Evolutionary conservation across 2,113 vertebrate species (phyloP), one percentile per base, ranked within the genome.

Genomic region (Rallus limicola): DNA sequence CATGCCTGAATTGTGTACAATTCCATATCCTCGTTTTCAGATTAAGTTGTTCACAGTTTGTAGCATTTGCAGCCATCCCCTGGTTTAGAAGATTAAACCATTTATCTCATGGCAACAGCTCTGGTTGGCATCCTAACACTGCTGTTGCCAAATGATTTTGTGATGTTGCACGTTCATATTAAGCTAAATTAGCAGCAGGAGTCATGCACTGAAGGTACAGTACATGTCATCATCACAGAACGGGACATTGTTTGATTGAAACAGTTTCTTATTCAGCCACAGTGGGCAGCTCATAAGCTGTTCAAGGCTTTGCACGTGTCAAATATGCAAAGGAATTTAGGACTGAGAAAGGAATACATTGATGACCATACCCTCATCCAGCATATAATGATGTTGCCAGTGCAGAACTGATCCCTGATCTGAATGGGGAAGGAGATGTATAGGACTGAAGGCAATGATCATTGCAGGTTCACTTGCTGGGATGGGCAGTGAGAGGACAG

Each of bases 101-200:
- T 90, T 84, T 53, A 80, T 62, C 36, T 90, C 55, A 53, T 44
- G 33, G 75, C 71, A 88, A 83, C 67, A 40, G 40, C 63, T 56
- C 40, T 90, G n/a, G 29, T 40, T 90, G 55, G 11, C 82, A 71
- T 79, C 44, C 56, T 60, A 48, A 52, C 25, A 25, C 21, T 78
- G 68, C 63, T 75, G 26, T 71, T 94, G 71, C 60, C 42, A 84
- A 94, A 83, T 26, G 38, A 68, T 77, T 88, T 83, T 72, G 38
- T 52, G 52, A 75, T 81, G 48, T n/a, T 90, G 63, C 23, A 77
- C 0, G 0, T 55, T 90, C 70, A 3, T 44, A 59, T 70, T 93
- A 75, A 90, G 46, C 64, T 86, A 86, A 86, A 93, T 81, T 83
- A 93, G 40, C 85, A 46, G 82, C n/a, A 83, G 85, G 69, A 94